Base-by-base conservation (phyloP, 2,888 invertebrate genomes). In the Cheilosia variabilis region DNA sequence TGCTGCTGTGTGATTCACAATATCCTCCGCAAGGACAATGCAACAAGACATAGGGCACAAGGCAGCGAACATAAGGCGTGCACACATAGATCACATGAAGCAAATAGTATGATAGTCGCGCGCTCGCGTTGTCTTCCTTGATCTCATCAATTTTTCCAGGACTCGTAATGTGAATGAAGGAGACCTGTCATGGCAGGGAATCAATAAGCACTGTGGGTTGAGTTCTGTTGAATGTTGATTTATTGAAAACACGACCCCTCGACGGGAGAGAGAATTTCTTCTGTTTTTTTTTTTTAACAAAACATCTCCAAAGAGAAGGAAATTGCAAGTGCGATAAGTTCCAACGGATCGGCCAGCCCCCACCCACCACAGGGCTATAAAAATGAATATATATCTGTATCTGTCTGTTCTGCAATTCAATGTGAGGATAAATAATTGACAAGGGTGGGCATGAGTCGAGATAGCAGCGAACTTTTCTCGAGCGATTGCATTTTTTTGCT, bases 281-380 rank as follows among this genome's bases (percentile, higher is more conserved):
- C 22, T 31, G 9, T 31, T 9, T 3, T 60, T 62, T 27, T 13
- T 45, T 66, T 52, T 58, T 71, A 69, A 50, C 43, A 71, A 53
- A 43, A 45, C 47, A 60, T 68, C 53, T 22, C 5, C 24, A 17
- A 68, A 47, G 47, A 19, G 55, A 27, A 79, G 86, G 86, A 86
- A 81, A 81, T 86, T 81, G 86, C 86, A 80, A 86, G 81, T 77
- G 81, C 71, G 86, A 86, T 86, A 86, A 86, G 86, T 86, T 80
- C 72, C 80, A 80, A 57, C 45, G 75, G 86, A 80, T 80, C 76
- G 76, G 72, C 57, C 57, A 75, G 15, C 63, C 63, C 31, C 27
- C 60, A 66, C 71, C 53, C 55, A 31, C 31, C 31, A 31, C 31
- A 66, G 41, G 76, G 73, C 76, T 81, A 81, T 86, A 86, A 81